A percentile compares a stretch with the other conserved stretches of the same genome.
phyloP scores from a whole-genome alignment of 2,113 vertebrate genomes.

The Apus apus region DNA sequence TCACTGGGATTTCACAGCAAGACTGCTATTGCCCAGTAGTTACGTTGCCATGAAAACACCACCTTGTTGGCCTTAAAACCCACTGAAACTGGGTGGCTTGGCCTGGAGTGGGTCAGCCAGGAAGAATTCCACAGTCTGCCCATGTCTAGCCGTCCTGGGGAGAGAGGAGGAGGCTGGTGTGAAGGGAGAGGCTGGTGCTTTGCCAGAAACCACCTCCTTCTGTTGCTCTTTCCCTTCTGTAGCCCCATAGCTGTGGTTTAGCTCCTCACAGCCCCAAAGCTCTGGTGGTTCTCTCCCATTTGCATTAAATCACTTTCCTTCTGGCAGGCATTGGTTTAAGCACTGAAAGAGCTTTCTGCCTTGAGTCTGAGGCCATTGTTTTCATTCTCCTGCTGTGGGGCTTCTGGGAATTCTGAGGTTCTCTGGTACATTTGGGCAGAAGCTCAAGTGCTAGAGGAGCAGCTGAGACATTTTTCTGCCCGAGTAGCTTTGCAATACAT shows the following conservation, averaged over 20 bases:
- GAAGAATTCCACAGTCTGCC: constrained; percentile 12
- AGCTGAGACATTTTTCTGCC: neutral
- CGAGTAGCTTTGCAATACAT: neutral
- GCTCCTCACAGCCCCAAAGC: neutral
- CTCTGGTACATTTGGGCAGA: neutral
- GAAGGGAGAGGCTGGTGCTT: neutral
- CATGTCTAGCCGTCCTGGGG: neutral
- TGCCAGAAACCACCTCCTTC: constrained; percentile 17
- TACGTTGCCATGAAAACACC: neutral
- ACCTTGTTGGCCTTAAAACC: neutral
- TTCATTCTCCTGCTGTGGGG: neutral
- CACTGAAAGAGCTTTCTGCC: neutral
- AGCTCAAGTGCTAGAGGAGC: neutral
- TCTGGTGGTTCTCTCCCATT: neutral
- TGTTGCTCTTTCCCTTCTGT: neutral
- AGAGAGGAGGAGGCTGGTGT: neutral
- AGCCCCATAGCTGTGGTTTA: constrained; percentile 4
- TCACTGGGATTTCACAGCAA: neutral
- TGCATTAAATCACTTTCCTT: neutral
- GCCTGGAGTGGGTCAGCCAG: neutral
- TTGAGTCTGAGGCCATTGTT: neutral
- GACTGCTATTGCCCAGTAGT: neutral
- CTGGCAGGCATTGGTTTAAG: rapidly evolving
- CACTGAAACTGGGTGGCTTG: neutral
- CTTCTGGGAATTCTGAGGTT: neutral